A percentile compares a stretch with the other conserved stretches of the same genome.
Evolutionary conservation across 1,140 invertebrate species (phyloP).

Genomic region (Cyphomyrmex costatus): DNA sequence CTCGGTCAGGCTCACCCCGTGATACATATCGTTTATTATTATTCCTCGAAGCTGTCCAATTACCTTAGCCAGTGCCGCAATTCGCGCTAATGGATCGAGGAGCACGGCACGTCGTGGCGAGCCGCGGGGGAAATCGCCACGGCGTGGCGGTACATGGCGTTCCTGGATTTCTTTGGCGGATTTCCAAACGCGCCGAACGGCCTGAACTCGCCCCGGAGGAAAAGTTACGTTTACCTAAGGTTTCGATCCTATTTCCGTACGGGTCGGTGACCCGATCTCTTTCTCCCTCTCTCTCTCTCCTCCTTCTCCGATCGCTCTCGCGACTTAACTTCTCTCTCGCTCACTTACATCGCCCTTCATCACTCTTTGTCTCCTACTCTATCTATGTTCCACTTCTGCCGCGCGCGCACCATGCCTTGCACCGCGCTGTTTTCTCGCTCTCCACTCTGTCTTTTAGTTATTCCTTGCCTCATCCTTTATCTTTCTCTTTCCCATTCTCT

Average conservation of each 20-base stretch:
- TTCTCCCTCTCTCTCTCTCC: constrained; percentile 35
- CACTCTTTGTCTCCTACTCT: constrained; percentile 56
- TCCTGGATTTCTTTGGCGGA: constrained; percentile 82
- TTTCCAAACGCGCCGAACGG: constrained; percentile 81
- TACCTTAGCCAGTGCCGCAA: constrained; percentile 73
- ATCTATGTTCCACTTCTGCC: constrained; percentile 41
- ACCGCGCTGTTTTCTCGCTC: constrained; percentile 9
- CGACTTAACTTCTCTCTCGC: constrained; percentile 13
- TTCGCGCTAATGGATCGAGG: constrained; percentile 77
- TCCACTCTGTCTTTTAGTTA: constrained; percentile 2
- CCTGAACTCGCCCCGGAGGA: constrained; percentile 75
- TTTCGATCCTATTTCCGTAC: constrained; percentile 84
- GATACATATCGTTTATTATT: constrained; percentile 76
- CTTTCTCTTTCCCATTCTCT: not conserved
- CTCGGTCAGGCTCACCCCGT: constrained; percentile 12
- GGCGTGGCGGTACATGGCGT: constrained; percentile 65
- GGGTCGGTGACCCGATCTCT: constrained; percentile 80
- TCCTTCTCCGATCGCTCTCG: constrained; percentile 21
- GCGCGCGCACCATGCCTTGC: not conserved
- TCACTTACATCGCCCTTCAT: constrained; percentile 37
- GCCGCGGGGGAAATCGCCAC: constrained; percentile 75
- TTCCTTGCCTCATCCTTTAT: constrained; percentile 20
- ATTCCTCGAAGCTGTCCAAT: constrained; percentile 77
- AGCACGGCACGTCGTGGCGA: constrained; percentile 68
- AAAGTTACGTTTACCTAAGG: constrained; percentile 84